Base-by-base conservation (phyloP, 2,797 vertebrate genomes). In the Acipenser transmontanus region DNA sequence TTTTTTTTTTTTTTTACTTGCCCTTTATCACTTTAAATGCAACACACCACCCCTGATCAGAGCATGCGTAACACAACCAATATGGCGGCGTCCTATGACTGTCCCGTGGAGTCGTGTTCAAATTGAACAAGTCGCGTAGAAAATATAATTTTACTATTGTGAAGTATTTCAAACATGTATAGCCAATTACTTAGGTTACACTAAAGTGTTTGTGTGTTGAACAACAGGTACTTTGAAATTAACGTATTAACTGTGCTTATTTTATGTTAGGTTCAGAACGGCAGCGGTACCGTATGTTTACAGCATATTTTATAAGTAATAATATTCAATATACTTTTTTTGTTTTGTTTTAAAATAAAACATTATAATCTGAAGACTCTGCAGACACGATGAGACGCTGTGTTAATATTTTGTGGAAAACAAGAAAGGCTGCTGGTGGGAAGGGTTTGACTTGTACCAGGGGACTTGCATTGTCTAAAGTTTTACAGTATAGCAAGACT, bases 341-440 rank as follows among this genome's bases (percentile, higher is more conserved):
- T 49, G 13, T 5, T 13, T 50, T 61, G 60, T 50, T 9, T 66
- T 7, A 65, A 52, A 34, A 51, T 59, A n/a, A 56, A 11, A 49
- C n/a, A 54, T 20, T n/a, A 14, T n/a, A 48, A 61, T 34, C 7
- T 56, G 34, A 76, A 63, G 56, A 1, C 6, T 12, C 54, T 57
- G 57, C 17, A 61, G 49, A 61, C 51, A 72, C 62, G 68, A 62
- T 11, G 59, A 11, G 17, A 20, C 51, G 65, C 56, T 62, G 66
- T 20, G 11, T 47, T 11, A n/a, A 11, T 57, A 11, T 57, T 13
- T 13, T 57, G 8, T 47, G 47, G 47, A 50, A 54, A 47, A 62
- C 81, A 77, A 69, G 65, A 7, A 67, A 66, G 62, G 59, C 49
- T 9, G 71, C n/a, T 62, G 70, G 69, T 59, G 51, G 67, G 63